Percentiles rank a stretch among this genome's conserved stretches.
Evolutionary conservation across 1,140 invertebrate genomes (phyloP).

Genomic region (Nymphalis io): DNA sequence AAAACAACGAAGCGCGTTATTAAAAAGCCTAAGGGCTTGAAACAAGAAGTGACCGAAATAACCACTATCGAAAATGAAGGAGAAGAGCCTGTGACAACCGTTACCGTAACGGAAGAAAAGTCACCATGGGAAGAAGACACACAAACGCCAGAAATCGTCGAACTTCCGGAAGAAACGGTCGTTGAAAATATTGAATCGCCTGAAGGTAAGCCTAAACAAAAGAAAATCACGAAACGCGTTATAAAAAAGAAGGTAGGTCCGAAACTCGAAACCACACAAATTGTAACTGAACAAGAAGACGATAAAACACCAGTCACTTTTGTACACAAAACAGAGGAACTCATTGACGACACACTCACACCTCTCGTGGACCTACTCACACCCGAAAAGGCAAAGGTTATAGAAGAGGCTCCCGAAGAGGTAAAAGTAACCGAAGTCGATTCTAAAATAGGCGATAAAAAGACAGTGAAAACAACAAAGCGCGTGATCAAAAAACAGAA

Average conservation of each 20-base stretch:
- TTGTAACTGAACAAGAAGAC: constrained; percentile 71
- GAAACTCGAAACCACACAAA: constrained; percentile 47
- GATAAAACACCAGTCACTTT: constrained; percentile 35
- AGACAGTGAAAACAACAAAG: constrained; percentile 38
- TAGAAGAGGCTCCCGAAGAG: constrained; percentile 48
- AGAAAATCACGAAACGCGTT: constrained; percentile 56
- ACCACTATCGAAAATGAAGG: constrained; percentile 77
- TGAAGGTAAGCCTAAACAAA: constrained; percentile 53
- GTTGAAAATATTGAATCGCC: constrained; percentile 1
- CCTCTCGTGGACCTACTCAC: not conserved
- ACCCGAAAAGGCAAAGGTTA: not conserved
- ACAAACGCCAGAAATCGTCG: constrained; percentile 13
- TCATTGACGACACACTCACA: constrained; percentile 4
- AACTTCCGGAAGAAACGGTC: constrained; percentile 41
- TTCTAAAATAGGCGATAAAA: constrained; percentile 56
- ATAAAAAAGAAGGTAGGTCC: constrained; percentile 57
- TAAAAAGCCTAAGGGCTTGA: constrained; percentile 55
- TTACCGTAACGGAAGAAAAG: not conserved
- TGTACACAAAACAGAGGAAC: constrained; percentile 8
- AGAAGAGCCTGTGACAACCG: constrained; percentile 59
- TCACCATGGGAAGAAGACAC: constrained; percentile 15
- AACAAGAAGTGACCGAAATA: constrained; percentile 62
- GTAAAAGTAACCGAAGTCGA: constrained; percentile 57
- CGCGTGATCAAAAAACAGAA: not conserved
- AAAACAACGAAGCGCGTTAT: constrained; percentile 65